Conservation (phyloP, 2,888 invertebrate genomes). For the Pelosia muscerda region DNA sequence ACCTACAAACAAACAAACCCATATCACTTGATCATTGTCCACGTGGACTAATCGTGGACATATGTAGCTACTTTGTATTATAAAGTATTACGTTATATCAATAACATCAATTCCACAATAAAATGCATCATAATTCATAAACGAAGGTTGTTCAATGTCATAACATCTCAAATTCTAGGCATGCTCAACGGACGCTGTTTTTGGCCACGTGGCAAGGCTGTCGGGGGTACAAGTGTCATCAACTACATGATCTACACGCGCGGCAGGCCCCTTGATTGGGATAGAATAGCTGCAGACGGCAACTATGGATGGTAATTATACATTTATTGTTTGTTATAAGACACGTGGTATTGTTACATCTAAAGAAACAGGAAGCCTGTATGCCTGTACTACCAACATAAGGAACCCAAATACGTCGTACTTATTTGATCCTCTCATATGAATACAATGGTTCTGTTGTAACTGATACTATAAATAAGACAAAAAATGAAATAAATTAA, state of each 20-base stretch:
- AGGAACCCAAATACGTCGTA: neutral
- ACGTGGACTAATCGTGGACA: neutral
- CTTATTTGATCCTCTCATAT: neutral
- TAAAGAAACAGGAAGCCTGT: neutral
- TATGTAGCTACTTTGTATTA: neutral
- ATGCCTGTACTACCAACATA: no score
- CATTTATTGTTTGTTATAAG: slow-evolving; percentile 7
- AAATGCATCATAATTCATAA: slow-evolving; percentile 5
- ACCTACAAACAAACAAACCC: no score
- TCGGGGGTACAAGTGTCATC: slow-evolving; percentile 88
- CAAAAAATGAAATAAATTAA: no score
- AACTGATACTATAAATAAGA: neutral
- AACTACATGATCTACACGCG: slow-evolving; percentile 92
- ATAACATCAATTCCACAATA: neutral
- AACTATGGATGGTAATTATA: slow-evolving; percentile 89
- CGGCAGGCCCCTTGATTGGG: slow-evolving; percentile 91
- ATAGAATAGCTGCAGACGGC: slow-evolving; percentile 89
- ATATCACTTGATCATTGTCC: neutral
- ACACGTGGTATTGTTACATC: neutral
- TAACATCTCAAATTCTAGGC: slow-evolving; percentile 56
- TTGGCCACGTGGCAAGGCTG: slow-evolving; percentile 86
- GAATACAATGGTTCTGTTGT: neutral
- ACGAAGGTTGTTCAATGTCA: slow-evolving; percentile 4
- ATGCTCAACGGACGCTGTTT: slow-evolving; percentile 71
- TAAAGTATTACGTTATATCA: neutral